phyloP scores from a whole-genome alignment of 2,888 invertebrate species.

The Amiota communis region DNA sequence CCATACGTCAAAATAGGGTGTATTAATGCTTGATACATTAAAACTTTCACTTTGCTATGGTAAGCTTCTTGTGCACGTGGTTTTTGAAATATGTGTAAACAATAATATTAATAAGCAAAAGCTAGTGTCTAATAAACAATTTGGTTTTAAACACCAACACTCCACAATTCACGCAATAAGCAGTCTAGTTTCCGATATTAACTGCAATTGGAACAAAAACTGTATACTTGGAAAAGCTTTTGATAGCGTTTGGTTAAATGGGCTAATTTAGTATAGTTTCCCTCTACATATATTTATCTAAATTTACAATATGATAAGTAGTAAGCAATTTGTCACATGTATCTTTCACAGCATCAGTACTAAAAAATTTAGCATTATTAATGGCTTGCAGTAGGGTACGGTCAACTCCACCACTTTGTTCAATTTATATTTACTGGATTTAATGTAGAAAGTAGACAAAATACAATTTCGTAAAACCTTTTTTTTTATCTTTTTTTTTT shows the following conservation, averaged over 20 bases:
- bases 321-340: conserved; percentile 2
- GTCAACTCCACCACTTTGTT: no score
- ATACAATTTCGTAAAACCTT: no score
- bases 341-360: not conserved
- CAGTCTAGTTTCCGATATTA: not conserved
- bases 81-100: not conserved
- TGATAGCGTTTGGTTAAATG: not conserved
- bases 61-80: no score
- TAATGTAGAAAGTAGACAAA: no score
- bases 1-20: no score
- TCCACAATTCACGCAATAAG: not conserved
- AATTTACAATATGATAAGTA: not conserved
- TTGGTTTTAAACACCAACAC: not conserved
- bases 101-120: not conserved
- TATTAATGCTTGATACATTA: no score
- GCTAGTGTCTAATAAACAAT: not conserved
- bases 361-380: not conserved
- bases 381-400: no score
- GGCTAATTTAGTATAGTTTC: no score
- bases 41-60: no score
- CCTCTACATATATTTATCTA: not conserved
- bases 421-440: no score
- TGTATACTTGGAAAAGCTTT: not conserved
- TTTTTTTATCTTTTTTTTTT: no score
- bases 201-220: no score